Evolutionary conservation across 2,888 invertebrate genomes (phyloP), one percentile per base, ranked within the genome.

Genomic region (Apamea crenata): DNA sequence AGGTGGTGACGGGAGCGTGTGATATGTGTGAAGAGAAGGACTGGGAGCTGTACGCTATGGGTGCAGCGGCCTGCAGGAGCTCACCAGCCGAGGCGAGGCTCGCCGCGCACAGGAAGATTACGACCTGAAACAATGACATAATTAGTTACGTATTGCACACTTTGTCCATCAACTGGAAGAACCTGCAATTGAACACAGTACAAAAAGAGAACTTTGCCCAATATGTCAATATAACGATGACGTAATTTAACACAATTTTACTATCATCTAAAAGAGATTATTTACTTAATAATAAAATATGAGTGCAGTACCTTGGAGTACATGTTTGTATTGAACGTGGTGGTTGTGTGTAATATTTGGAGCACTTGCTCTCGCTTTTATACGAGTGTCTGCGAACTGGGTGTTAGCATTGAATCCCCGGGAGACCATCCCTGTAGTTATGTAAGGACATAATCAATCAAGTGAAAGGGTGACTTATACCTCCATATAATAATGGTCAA

Each of bases 41-140:
- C 56, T 87, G 89, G 74, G 90, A 91, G 66, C 86, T 44, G 73
- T 97, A 97, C 1, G 95, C 93, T 53, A 95, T 91, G 1, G 93
- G 93, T 0, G 78, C 74, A 47, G 94, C 95, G n/a, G 93, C 94
- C 81, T 96, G 95, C 32, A 95, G 92, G n/a, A 97, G 92, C 87
- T 97, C 92, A 85, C 98, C 98, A 77, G 98, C 98, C 91, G 96
- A 97, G 90, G 97, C 97, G 85, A 97, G 95, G 88, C 97, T 97
- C 94, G 97, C 96, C 89, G 96, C 95, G 91, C 97, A 96, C 91
- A 97, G 95, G 91, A 98, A 93, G 78, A 97, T 93, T 87, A 97
- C 91, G 86, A 97, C 94, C 97, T 96, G 74, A 79, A 75, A 66
- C 5, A 78, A 74, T 7, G 14, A 63, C 3, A 56, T n/a, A 16